Evolutionary conservation across 2,113 vertebrate genomes (phyloP), one percentile per base, ranked within the genome.

Genomic region (Stigmatopora nigra): DNA sequence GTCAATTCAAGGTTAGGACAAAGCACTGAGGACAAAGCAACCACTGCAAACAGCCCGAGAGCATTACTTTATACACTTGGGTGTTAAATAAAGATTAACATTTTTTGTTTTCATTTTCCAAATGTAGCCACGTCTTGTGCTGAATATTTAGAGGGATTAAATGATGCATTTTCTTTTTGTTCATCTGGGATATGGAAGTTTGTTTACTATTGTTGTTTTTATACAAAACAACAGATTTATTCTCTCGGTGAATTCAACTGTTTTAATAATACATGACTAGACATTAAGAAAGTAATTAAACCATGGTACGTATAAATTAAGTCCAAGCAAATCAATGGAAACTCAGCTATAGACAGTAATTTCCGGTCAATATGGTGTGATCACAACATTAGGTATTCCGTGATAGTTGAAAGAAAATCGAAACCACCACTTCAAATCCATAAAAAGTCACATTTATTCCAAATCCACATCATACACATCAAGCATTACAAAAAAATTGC

Each of bases 361-460:
- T 60, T n/a, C 10, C 10, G 4, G 41, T 6, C 38, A 3, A 11
- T n/a, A 58, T 19, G 8, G 51, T 22, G 25, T 2, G 19, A 19
- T 41, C 19, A 41, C 6, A 58, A 5, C 16, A 36, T 57, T 36
- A 7, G 13, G 3, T 19, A 19, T 60, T 25, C 58, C 13, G 36
- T 14, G 12, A 59, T 60, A 19, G 25, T 44, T 41, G 38, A 41
- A 41, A 41, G 9, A 41, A 41, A 41, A 41, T 41, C 38, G 75
- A 76, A 63, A 36, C 70, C 70, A 70, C 35, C 48, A 66, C 59
- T 58, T 51, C 63, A 38, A 76, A 64, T 82, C 81, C 44, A 75
- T 76, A 81, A 77, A 82, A 87, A 79, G 56, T 71, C 75, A 52
- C 57, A 68, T 87, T 89, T 89, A 88, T 87, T 87, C 78, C 65